phyloP scores from a whole-genome alignment of 2,797 vertebrate genomes.

The Girardinus metallicus region DNA sequence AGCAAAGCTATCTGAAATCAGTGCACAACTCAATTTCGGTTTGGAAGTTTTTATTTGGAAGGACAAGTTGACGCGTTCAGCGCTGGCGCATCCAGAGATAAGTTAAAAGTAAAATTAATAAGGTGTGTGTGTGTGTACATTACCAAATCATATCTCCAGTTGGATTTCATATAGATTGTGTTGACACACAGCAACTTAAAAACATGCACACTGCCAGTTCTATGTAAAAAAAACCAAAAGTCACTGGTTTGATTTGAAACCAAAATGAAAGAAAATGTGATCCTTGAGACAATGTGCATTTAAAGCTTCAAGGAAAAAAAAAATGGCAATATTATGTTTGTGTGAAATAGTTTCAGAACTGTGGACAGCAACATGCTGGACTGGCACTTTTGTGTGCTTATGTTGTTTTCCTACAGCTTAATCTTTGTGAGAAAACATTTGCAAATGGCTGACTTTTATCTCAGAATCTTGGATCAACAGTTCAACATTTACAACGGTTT shows the following conservation, averaged over 20 bases:
- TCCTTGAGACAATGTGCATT: neutral
- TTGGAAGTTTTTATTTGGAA: neutral
- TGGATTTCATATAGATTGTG: neutral
- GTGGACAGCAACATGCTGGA: neutral
- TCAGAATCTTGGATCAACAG: neutral
- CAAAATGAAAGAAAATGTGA: neutral
- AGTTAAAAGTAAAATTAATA: neutral
- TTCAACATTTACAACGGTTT: too few species aligned
- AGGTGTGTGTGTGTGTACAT: neutral
- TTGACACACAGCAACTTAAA: neutral
- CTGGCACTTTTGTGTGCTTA: neutral
- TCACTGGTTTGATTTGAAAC: neutral
- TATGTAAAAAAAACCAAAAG: neutral
- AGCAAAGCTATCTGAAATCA: constrained; percentile 18
- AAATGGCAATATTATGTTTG: neutral
- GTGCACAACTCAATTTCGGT: constrained; percentile 10
- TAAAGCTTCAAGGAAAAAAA: neutral
- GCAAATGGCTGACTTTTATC: neutral
- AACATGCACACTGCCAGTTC: neutral
- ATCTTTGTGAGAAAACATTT: neutral
- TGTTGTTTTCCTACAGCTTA: neutral
- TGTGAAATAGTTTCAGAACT: neutral
- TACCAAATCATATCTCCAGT: neutral
- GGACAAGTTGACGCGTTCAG: neutral
- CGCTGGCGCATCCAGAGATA: neutral